phyloP scores from a whole-genome alignment of 2,113 vertebrate species.

The Megaceryle maxima region DNA sequence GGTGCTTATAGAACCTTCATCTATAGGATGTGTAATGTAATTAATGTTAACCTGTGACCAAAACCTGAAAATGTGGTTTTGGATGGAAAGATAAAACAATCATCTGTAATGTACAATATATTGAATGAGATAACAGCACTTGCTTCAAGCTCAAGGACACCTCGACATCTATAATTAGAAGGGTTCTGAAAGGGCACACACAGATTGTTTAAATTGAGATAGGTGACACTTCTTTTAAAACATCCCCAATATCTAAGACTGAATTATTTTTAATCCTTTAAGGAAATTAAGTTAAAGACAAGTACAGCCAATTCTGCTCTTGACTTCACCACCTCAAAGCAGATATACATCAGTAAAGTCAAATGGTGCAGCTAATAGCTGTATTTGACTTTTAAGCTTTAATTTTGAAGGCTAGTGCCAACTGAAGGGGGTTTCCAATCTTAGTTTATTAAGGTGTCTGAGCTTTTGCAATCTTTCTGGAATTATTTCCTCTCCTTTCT shows the following conservation, averaged over 20 bases:
- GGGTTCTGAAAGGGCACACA: neutral
- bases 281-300: neutral
- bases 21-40: neutral
- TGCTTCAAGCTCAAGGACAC: slow-evolving; percentile 43
- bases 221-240: neutral
- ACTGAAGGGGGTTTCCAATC: neutral
- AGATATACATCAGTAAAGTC: neutral
- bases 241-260: neutral
- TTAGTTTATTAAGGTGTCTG: neutral
- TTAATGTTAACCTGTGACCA: slow-evolving; percentile 19
- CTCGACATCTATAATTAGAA: slow-evolving; percentile 22
- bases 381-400: neutral
- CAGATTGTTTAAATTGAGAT: neutral
- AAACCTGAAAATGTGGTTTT: slow-evolving; percentile 24
- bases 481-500: neutral
- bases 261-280: neutral
- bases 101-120: neutral
- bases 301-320: neutral
- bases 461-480: neutral
- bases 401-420: neutral
- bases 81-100: slow-evolving; percentile 11
- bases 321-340: neutral
- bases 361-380: neutral
- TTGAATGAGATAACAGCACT: neutral
- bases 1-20: neutral